These are phyloP conservation scores for Circaetus gallicus DNA, from an alignment of 2,113 vertebrate genomes.

Conservation along the genomic window DNA sequence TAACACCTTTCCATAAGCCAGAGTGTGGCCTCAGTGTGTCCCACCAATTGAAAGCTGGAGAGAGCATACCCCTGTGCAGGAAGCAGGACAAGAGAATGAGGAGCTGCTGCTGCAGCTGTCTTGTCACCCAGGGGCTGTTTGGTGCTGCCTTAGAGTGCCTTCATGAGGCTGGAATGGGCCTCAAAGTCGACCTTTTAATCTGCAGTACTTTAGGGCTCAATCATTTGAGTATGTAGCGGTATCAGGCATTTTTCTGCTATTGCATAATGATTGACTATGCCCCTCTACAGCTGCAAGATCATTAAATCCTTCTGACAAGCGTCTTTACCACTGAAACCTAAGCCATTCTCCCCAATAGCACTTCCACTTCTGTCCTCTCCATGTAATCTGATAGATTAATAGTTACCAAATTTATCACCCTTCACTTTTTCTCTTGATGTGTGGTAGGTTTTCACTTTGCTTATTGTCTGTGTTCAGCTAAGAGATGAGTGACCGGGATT, in stretches of 20 bases:
- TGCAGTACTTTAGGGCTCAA: background rate
- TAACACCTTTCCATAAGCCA: background rate
- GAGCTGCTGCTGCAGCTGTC: background rate
- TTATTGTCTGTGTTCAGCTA: background rate
- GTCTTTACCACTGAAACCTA: background rate
- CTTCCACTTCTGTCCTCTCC: background rate
- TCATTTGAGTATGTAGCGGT: background rate
- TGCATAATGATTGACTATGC: background rate
- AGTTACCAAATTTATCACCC: background rate
- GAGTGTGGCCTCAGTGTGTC: background rate
- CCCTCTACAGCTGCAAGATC: background rate
- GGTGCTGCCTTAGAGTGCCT: background rate
- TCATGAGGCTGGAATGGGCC: background rate
- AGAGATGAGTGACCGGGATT: background rate
- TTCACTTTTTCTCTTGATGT: background rate
- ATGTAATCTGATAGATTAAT: background rate
- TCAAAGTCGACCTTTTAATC: background rate
- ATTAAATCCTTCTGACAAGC: background rate
- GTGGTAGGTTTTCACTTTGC: background rate
- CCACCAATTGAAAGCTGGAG: background rate
- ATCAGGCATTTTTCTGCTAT: background rate
- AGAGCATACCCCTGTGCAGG: background rate
- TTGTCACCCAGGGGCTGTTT: background rate
- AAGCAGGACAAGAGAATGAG: background rate
- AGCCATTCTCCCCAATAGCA: background rate